phyloP scores from a whole-genome alignment of 1,140 invertebrate genomes.

The Melipona quadrifasciata region DNA sequence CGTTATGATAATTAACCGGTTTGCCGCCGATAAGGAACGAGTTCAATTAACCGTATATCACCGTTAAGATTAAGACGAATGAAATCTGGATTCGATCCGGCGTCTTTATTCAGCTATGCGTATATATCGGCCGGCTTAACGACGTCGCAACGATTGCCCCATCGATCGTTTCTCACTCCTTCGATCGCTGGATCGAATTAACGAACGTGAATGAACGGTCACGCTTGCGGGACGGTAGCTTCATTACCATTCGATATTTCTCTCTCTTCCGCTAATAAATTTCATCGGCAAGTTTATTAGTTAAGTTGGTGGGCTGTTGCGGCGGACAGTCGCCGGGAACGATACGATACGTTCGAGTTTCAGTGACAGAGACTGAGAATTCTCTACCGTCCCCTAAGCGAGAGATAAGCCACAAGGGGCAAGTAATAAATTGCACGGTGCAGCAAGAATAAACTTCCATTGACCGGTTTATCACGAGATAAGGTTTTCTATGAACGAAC shows the following conservation, averaged over 20 bases:
- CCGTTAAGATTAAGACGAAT: neutral
- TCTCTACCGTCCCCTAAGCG: neutral
- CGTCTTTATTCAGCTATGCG: slow-evolving; percentile 11
- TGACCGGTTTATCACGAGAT: neutral
- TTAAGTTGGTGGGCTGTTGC: no score
- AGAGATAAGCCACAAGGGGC: neutral
- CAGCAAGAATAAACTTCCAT: neutral
- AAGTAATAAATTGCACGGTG: neutral
- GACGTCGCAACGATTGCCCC: neutral
- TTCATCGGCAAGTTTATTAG: neutral
- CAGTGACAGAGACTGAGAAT: neutral
- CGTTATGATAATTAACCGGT: slow-evolving; percentile 8
- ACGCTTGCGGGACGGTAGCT: neutral
- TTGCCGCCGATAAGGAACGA: slow-evolving; percentile 6
- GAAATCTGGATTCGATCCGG: neutral
- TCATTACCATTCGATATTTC: neutral
- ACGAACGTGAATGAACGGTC: neutral
- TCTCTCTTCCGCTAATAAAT: neutral
- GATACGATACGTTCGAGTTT: neutral
- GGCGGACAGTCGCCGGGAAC: neutral
- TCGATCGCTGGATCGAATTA: neutral
- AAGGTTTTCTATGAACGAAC: neutral
- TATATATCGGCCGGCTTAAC: neutral
- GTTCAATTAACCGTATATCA: slow-evolving; percentile 19
- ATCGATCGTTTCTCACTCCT: neutral